Evolutionary conservation across 1,140 invertebrate species (phyloP).

Genomic region (Anoplophora glabripennis): DNA sequence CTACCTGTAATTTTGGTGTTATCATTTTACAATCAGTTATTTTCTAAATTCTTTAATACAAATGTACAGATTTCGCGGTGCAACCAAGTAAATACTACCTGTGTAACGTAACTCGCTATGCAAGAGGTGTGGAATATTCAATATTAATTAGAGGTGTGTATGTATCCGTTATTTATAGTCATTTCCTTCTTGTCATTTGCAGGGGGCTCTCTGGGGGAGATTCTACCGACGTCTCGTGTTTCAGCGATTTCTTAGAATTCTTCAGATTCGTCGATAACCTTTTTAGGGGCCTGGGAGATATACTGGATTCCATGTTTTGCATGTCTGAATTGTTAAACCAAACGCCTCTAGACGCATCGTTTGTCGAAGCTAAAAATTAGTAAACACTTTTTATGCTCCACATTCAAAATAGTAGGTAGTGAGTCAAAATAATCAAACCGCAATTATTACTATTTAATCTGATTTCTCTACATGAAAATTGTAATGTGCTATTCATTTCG

Average conservation of each 20-base stretch:
- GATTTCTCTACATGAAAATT: too few species aligned
- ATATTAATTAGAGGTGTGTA: neutral
- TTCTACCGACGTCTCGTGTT: constrained; percentile 44
- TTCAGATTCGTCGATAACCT: constrained; percentile 53
- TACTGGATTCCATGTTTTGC: constrained; percentile 45
- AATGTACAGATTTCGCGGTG: neutral
- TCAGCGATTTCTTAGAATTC: constrained; percentile 40
- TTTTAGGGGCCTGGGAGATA: constrained; percentile 52
- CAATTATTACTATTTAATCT: neutral
- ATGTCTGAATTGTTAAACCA: constrained; percentile 43
- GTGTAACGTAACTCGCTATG: neutral
- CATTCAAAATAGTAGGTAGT: neutral
- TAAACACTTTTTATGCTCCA: neutral
- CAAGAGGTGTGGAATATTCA: neutral
- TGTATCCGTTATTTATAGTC: constrained; percentile 2
- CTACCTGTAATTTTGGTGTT: neutral
- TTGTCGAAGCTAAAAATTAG: constrained; percentile 30
- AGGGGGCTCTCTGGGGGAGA: constrained; percentile 55
- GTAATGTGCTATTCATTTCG: too few species aligned
- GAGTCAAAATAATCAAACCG: neutral
- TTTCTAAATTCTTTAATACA: neutral
- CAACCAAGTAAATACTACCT: neutral
- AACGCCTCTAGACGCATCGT: constrained; percentile 37
- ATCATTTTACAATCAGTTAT: neutral
- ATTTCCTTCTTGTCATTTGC: constrained; percentile 42